Base-by-base conservation (phyloP, 2,113 vertebrate genomes). In the Ariopsis seemanni region DNA sequence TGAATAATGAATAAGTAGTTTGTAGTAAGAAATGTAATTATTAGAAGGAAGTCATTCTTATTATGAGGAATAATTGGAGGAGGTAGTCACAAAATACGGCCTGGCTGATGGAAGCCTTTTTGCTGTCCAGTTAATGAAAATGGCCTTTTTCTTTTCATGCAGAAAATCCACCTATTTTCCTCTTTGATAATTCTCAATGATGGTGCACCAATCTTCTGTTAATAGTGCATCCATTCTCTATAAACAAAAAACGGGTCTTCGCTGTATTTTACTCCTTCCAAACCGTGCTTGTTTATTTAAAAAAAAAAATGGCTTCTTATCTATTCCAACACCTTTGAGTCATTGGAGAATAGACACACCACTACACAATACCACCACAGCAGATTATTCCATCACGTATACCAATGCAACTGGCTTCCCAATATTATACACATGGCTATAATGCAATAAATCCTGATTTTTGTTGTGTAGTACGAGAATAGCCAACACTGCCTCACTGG, bases 381-480 rank as follows among this genome's bases (percentile, higher is more conserved):
- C 18, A 85, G 22, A 30, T 60, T 57, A 71, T 83, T 88, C 58
- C 55, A 82, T 85, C n/a, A 78, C 82, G 81, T 72, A 80, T 48
- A 67, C 72, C 57, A 62, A 48, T 84, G 69, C 82, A 84, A 4
- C 74, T 53, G 82, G 53, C 20, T 85, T 50, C 4, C 22, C 62
- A 83, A 79, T 82, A 88, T 89, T 85, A 86, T 86, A 82, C 6
- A 2, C 42, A 69, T 50, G 57, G 78, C 85, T 83, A 71, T 77
- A 89, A 86, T 77, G 85, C 88, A 86, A 89, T 91, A 89, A 88
- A 91, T 89, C 84, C 88, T 78, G 88, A 85, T 82, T 90, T 87
- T 85, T 60, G 58, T 88, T 89, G 81, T 77, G 60, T 69, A 75
- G 77, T 22, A 67, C n/a, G 84, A 71, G 48, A 88, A 85, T 69